These are phyloP conservation scores for Drosophila biarmipes DNA, from an alignment of 1,140 invertebrate species.

Conservation along the genomic window DNA sequence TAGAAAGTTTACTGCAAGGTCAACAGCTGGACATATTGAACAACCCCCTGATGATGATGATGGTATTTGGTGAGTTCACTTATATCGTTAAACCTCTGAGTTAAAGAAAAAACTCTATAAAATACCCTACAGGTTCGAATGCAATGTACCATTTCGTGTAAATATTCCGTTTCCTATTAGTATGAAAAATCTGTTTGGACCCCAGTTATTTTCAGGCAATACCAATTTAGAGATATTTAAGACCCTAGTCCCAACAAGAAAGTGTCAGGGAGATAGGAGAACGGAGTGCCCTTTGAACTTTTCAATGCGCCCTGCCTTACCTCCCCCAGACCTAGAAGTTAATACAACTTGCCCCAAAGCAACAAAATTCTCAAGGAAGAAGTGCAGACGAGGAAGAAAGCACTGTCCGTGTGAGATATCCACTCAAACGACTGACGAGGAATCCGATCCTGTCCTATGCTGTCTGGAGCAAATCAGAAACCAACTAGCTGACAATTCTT, in stretches of 20 bases:
- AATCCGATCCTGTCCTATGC: slow-evolving; percentile 8
- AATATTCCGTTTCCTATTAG: slow-evolving; percentile 42
- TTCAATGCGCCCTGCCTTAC: not conserved
- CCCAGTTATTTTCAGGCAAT: not conserved
- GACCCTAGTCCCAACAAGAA: not conserved
- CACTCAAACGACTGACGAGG: slow-evolving; percentile 20
- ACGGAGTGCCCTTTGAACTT: slow-evolving; percentile 4
- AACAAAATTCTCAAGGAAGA: not conserved
- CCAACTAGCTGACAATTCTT: slow-evolving; percentile 2
- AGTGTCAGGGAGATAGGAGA: not conserved
- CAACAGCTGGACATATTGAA: not conserved
- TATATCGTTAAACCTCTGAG: not conserved
- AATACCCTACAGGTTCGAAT: slow-evolving; percentile 50
- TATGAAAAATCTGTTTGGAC: slow-evolving; percentile 14
- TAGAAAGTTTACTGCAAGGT: not conserved
- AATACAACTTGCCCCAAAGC: not conserved
- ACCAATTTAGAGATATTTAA: not conserved
- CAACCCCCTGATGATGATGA: slow-evolving; percentile 5
- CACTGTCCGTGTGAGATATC: slow-evolving; percentile 13
- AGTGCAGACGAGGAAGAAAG: slow-evolving; percentile 1
- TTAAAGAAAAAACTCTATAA: not conserved
- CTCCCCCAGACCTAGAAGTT: not conserved
- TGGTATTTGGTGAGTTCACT: slow-evolving; percentile 27
- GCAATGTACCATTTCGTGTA: slow-evolving; percentile 59
- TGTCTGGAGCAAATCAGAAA: slow-evolving; percentile 21